A percentile compares a stretch with the other conserved stretches of the same genome.
Conservation (phyloP, 2,113 vertebrate species). For the Dolichallabes microphthalmus region DNA sequence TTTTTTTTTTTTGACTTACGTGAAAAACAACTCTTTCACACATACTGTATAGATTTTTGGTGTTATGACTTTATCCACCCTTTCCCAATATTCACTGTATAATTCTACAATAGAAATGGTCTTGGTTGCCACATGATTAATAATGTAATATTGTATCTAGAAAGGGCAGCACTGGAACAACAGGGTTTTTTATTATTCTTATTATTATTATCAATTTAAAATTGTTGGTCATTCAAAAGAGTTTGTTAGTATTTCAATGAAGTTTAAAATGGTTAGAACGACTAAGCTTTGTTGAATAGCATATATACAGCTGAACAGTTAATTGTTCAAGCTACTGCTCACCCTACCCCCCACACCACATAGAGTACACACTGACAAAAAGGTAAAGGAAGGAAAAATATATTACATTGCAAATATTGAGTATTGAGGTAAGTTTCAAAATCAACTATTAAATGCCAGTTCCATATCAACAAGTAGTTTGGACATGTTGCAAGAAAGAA, state of each 20-base stretch:
- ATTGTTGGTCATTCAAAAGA: background rate
- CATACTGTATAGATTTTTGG: background rate
- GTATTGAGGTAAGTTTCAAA: too few species aligned
- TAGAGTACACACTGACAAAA: too few species aligned
- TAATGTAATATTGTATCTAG: background rate
- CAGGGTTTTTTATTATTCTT: background rate
- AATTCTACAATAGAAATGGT: background rate
- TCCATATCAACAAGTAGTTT: too few species aligned
- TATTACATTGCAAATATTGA: too few species aligned
- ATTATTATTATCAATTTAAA: background rate
- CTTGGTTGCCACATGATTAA: background rate
- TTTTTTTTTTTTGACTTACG: background rate
- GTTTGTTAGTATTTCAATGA: background rate
- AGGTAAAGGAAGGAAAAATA: too few species aligned
- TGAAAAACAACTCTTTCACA: background rate
- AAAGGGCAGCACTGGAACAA: background rate
- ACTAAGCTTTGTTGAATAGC: background rate
- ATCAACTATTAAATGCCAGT: too few species aligned
- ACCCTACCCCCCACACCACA: background rate
- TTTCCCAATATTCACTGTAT: background rate
- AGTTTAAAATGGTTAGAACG: background rate
- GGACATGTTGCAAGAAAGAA: too few species aligned
- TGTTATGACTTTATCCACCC: background rate
- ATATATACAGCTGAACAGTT: background rate
- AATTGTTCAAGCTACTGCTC: background rate